phyloP scores from a whole-genome alignment of 2,113 vertebrate species.

The Rhinoderma darwinii region DNA sequence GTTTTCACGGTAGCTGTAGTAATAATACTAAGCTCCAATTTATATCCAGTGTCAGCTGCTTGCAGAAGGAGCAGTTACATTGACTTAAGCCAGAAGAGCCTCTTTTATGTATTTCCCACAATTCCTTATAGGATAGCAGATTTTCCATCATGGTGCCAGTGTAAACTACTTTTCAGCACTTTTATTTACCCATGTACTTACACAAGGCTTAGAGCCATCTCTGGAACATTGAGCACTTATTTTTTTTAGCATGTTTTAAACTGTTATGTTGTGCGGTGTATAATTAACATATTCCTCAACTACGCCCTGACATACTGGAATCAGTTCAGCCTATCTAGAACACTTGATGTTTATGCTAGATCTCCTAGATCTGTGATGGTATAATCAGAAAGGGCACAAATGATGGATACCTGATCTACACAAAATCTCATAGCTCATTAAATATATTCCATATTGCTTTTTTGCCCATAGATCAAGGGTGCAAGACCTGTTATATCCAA shows the following conservation, averaged over 20 bases:
- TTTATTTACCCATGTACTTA: conserved; percentile 52
- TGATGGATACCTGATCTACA: background rate
- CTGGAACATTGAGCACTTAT: conserved; percentile 39
- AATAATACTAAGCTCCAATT: conserved; percentile 29
- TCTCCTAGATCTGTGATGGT: background rate
- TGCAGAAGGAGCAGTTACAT: conserved; percentile 25
- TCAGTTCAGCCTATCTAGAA: background rate
- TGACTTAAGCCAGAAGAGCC: conserved; percentile 48
- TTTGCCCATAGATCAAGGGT: too few species aligned
- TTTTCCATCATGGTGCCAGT: conserved; percentile 41
- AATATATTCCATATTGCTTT: background rate
- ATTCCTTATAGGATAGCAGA: conserved; percentile 52
- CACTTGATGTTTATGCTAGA: background rate
- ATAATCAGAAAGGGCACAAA: background rate
- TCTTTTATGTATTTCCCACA: conserved; percentile 51
- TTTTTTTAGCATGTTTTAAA: conserved; percentile 3
- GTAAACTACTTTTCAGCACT: conserved; percentile 53
- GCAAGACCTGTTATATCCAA: too few species aligned
- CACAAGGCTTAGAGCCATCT: conserved; percentile 42
- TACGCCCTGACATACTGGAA: background rate
- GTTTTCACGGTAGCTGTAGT: conserved; percentile 27
- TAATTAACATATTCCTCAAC: conserved; percentile 19
- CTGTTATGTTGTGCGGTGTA: background rate
- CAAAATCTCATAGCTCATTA: background rate
- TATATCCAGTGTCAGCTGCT: conserved; percentile 1